phyloP scores from a whole-genome alignment of 2,113 vertebrate genomes.

The Periophthalmodon schlosseri region DNA sequence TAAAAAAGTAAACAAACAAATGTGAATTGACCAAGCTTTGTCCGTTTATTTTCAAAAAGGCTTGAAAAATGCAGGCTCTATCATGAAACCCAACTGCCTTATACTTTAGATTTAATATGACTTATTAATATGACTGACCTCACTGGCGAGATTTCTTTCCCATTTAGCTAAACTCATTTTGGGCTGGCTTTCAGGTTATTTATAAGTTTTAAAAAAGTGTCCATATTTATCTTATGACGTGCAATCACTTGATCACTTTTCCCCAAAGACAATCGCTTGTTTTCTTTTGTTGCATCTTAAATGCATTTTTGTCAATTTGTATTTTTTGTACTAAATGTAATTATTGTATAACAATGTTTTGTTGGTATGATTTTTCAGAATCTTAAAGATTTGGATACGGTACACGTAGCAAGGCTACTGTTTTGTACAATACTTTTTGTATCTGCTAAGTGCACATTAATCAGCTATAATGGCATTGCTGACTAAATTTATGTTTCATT shows the following conservation, averaged over 20 bases:
- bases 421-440: slow-evolving; percentile 57
- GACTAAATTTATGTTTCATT: slow-evolving; percentile 57
- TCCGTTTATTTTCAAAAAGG: background rate
- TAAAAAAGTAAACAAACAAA: background rate
- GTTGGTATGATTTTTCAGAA: slow-evolving; percentile 25
- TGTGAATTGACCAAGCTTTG: background rate
- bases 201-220: slow-evolving; percentile 14
- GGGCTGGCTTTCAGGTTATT: slow-evolving; percentile 23
- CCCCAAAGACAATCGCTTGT: slow-evolving; percentile 62
- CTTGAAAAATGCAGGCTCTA: background rate
- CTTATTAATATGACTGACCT: background rate
- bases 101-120: background rate
- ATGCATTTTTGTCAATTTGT: slow-evolving; percentile 9
- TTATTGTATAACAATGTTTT: slow-evolving; percentile 27
- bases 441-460: slow-evolving; percentile 56
- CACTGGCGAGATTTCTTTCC: background rate
- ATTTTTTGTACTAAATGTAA: slow-evolving; percentile 23
- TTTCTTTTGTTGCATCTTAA: slow-evolving; percentile 27
- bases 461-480: slow-evolving; percentile 54
- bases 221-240: slow-evolving; percentile 36
- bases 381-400: slow-evolving; percentile 38
- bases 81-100: slow-evolving; percentile 1
- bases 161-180: slow-evolving; percentile 16
- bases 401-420: slow-evolving; percentile 53
- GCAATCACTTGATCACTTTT: slow-evolving; percentile 62